These are phyloP conservation scores for Pammene fasciana DNA, from an alignment of 2,888 invertebrate species.

Conservation along the genomic window DNA sequence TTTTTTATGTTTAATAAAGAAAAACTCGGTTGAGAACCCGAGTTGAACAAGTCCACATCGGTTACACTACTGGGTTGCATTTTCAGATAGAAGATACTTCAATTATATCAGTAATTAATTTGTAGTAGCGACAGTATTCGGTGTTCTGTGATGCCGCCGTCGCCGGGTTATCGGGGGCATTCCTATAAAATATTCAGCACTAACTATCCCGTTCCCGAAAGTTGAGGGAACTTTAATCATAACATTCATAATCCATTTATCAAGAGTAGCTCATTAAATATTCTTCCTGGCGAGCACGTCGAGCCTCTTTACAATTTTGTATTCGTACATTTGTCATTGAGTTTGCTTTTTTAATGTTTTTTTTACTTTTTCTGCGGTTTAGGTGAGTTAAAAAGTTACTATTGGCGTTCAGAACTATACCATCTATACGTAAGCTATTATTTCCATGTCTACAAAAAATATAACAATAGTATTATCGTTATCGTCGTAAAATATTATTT, in stretches of 20 bases:
- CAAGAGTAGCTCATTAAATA: neutral
- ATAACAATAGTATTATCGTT: neutral
- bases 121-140: neutral
- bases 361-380: too few relatives aligned
- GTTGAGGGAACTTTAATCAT: conserved; percentile 5
- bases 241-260: conserved; percentile 8
- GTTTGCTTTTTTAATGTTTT: neutral
- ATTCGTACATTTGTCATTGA: neutral
- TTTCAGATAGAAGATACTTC: too few relatives aligned
- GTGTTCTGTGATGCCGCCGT: neutral
- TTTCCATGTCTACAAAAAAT: too few relatives aligned
- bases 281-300: neutral
- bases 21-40: too few relatives aligned
- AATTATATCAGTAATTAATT: neutral
- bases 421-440: too few relatives aligned
- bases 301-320: neutral
- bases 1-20: too few relatives aligned
- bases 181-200: conserved; percentile 7
- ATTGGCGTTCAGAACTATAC: too few relatives aligned
- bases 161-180: neutral
- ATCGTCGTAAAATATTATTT: neutral
- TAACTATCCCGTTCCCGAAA: conserved; percentile 6
- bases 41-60: too few relatives aligned
- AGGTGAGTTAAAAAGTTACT: too few relatives aligned
- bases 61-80: too few relatives aligned